These are phyloP conservation scores for Cactoblastis cactorum DNA, from an alignment of 2,888 invertebrate species.

Conservation along the genomic window DNA sequence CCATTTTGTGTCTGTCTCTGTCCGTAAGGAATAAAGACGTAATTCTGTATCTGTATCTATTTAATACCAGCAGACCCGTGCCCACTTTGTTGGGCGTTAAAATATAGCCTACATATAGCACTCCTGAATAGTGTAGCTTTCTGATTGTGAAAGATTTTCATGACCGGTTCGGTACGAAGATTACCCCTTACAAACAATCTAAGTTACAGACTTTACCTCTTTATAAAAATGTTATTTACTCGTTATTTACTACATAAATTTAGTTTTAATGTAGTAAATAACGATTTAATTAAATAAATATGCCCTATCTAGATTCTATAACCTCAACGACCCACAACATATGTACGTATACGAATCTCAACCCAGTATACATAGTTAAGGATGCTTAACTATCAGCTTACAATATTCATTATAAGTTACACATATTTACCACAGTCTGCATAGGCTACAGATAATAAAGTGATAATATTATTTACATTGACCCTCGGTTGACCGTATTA, in stretches of 20 bases:
- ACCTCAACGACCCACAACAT: not conserved
- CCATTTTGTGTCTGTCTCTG: no score
- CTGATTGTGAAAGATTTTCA: no score
- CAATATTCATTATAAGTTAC: constrained; percentile 47
- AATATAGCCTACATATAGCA: no score
- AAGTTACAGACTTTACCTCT: no score
- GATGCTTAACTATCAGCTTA: constrained; percentile 34
- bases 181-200: no score
- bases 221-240: not conserved
- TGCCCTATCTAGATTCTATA: constrained; percentile 3
- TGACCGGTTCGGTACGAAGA: no score
- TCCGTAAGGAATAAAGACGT: no score
- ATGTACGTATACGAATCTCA: not conserved
- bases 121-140: no score
- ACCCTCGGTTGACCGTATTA: constrained; percentile 52
- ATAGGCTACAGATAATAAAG: constrained; percentile 46
- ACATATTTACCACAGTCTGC: constrained; percentile 39
- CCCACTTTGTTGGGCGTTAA: no score
- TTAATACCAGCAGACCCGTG: no score
- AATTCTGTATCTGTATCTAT: no score
- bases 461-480: constrained; percentile 65
- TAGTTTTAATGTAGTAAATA: no score
- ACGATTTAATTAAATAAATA: not conserved
- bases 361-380: constrained; percentile 18
- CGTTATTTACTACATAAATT: not conserved